These are phyloP conservation scores for Picathartes gymnocephalus DNA, from an alignment of 2,113 vertebrate genomes.

Conservation along the genomic window DNA sequence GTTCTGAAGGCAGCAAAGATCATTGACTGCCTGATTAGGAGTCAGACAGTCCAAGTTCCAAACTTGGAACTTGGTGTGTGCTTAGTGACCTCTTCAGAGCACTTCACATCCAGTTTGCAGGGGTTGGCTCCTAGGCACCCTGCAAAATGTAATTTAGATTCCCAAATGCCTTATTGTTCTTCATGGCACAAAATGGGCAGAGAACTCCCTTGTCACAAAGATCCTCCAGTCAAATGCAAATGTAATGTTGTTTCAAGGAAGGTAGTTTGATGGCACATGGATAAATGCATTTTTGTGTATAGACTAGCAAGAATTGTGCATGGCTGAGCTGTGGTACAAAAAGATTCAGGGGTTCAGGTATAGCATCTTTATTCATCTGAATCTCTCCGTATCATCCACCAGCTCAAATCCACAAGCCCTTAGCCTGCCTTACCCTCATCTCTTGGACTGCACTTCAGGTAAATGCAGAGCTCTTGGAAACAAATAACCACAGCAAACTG, in stretches of 20 bases:
- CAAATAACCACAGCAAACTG: neutral
- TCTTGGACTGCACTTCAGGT: neutral
- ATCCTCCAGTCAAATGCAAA: neutral
- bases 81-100: neutral
- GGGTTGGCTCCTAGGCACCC: neutral
- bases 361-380: neutral
- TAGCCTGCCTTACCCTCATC: neutral
- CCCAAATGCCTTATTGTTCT: neutral
- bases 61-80: neutral
- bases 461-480: neutral
- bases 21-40: neutral
- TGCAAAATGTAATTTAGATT: neutral
- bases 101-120: neutral
- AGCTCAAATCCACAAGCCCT: neutral
- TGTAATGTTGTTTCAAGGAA: neutral
- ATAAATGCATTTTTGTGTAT: neutral
- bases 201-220: neutral
- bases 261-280: neutral
- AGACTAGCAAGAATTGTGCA: neutral
- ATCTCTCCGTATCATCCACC: neutral
- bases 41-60: neutral
- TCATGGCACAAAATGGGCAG: neutral
- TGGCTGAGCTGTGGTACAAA: neutral
- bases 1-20: neutral
- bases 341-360: neutral